Percentiles rank a stretch among this genome's conserved stretches.
Evolutionary conservation across 2,797 vertebrate genomes (phyloP).

Genomic region (Xyrichtys novacula): DNA sequence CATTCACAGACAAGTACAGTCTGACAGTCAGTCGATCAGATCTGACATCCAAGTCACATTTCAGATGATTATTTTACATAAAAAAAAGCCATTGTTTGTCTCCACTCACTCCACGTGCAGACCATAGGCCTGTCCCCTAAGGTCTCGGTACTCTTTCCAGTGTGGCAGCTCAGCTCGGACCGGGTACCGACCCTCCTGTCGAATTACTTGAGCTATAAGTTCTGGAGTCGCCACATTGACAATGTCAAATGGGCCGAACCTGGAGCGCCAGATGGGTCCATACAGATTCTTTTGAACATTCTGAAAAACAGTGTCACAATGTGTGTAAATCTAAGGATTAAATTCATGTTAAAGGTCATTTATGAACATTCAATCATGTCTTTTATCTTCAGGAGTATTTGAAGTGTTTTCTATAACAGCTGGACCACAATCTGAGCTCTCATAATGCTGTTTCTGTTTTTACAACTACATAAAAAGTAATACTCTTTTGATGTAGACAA

Average conservation of each 20-base stretch:
- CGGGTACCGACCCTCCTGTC: slow-evolving; percentile 84
- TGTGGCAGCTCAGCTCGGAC: slow-evolving; percentile 76
- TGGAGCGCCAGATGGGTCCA: slow-evolving; percentile 85
- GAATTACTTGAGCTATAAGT: slow-evolving; percentile 82
- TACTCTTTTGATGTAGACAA: no score
- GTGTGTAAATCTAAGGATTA: neutral
- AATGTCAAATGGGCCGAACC: slow-evolving; percentile 76
- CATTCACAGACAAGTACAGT: no score
- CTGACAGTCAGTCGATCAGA: no score
- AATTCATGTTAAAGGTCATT: neutral
- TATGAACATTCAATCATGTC: no score
- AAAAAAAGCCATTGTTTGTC: no score
- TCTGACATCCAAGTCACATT: no score
- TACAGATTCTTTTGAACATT: slow-evolving; percentile 75
- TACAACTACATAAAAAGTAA: no score
- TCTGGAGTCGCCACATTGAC: slow-evolving; percentile 83
- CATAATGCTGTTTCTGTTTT: no score
- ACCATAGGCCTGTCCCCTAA: slow-evolving; percentile 84
- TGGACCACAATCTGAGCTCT: no score
- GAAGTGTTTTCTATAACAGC: no score
- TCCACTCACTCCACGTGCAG: slow-evolving; percentile 83
- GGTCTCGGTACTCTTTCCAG: slow-evolving; percentile 86
- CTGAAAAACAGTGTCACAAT: slow-evolving; percentile 52
- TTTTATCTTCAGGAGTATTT: no score
- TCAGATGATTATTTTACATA: no score